Conservation (phyloP, 2,888 invertebrate genomes). For the Quadroppia sp. region DNA sequence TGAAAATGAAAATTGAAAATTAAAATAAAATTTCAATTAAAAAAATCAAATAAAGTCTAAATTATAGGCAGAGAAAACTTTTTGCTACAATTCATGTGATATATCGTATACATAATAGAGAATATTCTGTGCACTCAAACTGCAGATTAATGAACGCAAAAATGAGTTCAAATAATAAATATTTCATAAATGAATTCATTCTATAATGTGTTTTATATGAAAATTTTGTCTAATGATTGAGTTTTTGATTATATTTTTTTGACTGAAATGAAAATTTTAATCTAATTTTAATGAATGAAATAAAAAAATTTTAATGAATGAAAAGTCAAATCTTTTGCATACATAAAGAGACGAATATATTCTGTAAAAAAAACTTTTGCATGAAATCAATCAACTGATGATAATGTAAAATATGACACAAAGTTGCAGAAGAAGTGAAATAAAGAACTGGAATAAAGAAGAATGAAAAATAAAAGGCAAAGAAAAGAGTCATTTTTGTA, state of each 20-base stretch:
- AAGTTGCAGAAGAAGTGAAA: too few species aligned
- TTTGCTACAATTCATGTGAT: too few species aligned
- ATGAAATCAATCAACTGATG: conserved; percentile 7
- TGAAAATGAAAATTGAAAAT: too few species aligned
- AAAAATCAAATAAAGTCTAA: conserved; percentile 2
- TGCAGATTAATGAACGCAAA: conserved; percentile 19
- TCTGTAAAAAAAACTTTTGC: too few species aligned
- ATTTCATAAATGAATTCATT: not conserved
- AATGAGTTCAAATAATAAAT: conserved; percentile 7
- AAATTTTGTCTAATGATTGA: not conserved
- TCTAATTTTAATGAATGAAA: not conserved
- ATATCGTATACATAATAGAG: not conserved
- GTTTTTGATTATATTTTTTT: not conserved
- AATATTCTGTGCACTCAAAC: not conserved
- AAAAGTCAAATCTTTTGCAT: not conserved
- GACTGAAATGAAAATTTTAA: not conserved
- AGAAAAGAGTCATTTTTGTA: conserved; percentile 13
- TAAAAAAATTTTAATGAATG: not conserved
- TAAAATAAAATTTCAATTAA: too few species aligned
- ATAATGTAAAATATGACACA: not conserved
- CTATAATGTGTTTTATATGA: not conserved
- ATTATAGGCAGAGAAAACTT: not conserved
- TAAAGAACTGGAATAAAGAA: not conserved
- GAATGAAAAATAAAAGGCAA: not conserved
- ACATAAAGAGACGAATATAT: not conserved